phyloP scores from a whole-genome alignment of 1,140 invertebrate species.

The Listronotus oregonensis region DNA sequence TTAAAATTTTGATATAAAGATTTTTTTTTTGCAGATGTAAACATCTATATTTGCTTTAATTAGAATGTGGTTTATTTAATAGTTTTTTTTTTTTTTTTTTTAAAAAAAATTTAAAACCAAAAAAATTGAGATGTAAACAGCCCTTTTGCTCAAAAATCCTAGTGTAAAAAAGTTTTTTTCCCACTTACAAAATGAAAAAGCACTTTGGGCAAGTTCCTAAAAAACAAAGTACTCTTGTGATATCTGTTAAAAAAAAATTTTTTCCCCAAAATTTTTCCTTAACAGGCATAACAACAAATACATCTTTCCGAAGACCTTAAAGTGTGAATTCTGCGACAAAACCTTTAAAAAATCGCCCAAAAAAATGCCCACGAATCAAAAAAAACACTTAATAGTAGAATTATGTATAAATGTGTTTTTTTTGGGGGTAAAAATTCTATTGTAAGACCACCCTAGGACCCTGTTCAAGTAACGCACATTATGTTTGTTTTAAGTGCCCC shows the following conservation, averaged over 20 bases:
- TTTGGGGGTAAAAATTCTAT: slow-evolving; percentile 4
- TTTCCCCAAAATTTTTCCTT: slow-evolving; percentile 50
- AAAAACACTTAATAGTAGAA: background rate
- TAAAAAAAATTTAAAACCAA: no score
- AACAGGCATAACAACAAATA: slow-evolving; percentile 9
- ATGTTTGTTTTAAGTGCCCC: background rate
- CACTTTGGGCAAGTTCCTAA: slow-evolving; percentile 59
- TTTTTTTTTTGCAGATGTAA: no score
- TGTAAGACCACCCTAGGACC: slow-evolving; percentile 1
- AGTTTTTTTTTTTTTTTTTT: no score
- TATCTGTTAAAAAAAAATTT: slow-evolving; percentile 60
- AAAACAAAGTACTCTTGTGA: slow-evolving; percentile 62
- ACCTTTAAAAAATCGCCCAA: background rate
- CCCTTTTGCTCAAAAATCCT: slow-evolving; percentile 22
- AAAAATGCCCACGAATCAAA: slow-evolving; percentile 2
- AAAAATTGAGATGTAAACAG: no score
- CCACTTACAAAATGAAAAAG: slow-evolving; percentile 51
- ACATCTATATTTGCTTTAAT: no score
- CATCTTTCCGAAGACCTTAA: background rate
- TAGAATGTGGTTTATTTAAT: no score
- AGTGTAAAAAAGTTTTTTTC: slow-evolving; percentile 44
- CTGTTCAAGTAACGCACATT: background rate
- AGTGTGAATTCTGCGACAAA: slow-evolving; percentile 18
- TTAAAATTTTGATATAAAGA: no score
- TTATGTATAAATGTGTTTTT: background rate